Percentiles rank a stretch among this genome's conserved stretches.
These are phyloP conservation scores for Drosophila pseudotalamancana DNA, from an alignment of 2,888 invertebrate genomes.

Conservation along the genomic window DNA sequence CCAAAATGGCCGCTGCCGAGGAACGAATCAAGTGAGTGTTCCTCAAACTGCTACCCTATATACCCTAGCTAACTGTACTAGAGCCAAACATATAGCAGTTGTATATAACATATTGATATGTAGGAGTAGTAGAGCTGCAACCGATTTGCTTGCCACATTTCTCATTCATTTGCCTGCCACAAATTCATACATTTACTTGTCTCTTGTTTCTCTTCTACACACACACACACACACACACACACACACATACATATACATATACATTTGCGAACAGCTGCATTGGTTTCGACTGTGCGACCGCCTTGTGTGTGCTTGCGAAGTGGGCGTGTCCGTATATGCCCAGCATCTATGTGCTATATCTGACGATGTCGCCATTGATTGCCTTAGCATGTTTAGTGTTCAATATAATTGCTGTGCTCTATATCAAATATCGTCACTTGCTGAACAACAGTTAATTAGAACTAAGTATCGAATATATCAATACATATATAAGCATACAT, in stretches of 20 bases:
- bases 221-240: slow-evolving; percentile 29
- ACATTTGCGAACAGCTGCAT: slow-evolving; percentile 75
- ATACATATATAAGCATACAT: neutral
- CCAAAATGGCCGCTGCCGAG: slow-evolving; percentile 82
- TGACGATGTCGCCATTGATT: slow-evolving; percentile 82
- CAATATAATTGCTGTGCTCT: slow-evolving; percentile 76
- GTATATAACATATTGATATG: neutral
- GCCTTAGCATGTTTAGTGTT: slow-evolving; percentile 82
- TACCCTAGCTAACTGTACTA: slow-evolving; percentile 21
- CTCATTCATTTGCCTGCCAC: slow-evolving; percentile 27
- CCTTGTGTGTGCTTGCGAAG: slow-evolving; percentile 80
- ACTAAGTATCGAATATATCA: slow-evolving; percentile 23
- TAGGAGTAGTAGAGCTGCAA: slow-evolving; percentile 1
- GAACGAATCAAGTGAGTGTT: slow-evolving; percentile 85
- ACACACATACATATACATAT: slow-evolving; percentile 1
- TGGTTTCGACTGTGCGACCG: slow-evolving; percentile 60
- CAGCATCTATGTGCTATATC: slow-evolving; percentile 80
- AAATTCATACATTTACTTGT: slow-evolving; percentile 48
- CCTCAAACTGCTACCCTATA: neutral
- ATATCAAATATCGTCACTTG: slow-evolving; percentile 72
- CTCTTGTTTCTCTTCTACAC: slow-evolving; percentile 43
- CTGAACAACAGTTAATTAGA: slow-evolving; percentile 22
- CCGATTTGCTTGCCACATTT: slow-evolving; percentile 6
- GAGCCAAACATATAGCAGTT: neutral
- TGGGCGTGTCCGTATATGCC: slow-evolving; percentile 83